Base-by-base conservation (phyloP, 1,140 invertebrate genomes). In the Linepithema humile region DNA sequence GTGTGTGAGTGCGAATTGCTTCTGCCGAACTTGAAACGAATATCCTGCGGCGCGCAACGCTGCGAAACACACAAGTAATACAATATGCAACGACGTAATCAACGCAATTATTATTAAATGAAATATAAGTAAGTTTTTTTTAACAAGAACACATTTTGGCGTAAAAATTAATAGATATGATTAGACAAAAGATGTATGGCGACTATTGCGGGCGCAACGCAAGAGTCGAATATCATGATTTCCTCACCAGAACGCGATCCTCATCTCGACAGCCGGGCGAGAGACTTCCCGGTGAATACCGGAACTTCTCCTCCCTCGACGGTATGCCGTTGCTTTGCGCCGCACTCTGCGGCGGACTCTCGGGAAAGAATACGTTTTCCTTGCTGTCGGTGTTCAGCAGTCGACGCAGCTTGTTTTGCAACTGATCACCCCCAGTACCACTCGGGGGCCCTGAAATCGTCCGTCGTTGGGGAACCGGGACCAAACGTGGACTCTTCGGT, bases 331-430 rank as follows among this genome's bases (percentile, higher is more conserved):
- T 92, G 20, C 85, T n/a, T 35, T 89, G 83, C 67, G 80, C 55
- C 45, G 84, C 55, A 15, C 73, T 65, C 53, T 85, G 85, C 43
- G 85, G 48, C 70, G 78, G 83, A 32, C 73, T 85, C 9, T 94
- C 94, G 0, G 92, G 90, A 78, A 94, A 94, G 82, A 94, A 94
- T 17, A 94, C 91, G 87, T 96, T 96, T 86, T 96, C 96, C 80
- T 96, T 96, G 89, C 96, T 97, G 90, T 97, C 96, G 20, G 96
- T 95, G 84, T 97, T 97, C 0, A 98, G 93, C 57, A 98, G 94
- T 84, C 97, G 95, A 26, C 97, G 95, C 57, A 98, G 92, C 87
- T 97, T 97, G 72, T 96, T 97, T 93, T 98, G 97, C 82, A 98
- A 93, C 67, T 97, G 96, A 89, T 97, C 97, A 50, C 94, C 94